Conservation (phyloP, 2,113 vertebrate genomes). For the Mus pahari region DNA sequence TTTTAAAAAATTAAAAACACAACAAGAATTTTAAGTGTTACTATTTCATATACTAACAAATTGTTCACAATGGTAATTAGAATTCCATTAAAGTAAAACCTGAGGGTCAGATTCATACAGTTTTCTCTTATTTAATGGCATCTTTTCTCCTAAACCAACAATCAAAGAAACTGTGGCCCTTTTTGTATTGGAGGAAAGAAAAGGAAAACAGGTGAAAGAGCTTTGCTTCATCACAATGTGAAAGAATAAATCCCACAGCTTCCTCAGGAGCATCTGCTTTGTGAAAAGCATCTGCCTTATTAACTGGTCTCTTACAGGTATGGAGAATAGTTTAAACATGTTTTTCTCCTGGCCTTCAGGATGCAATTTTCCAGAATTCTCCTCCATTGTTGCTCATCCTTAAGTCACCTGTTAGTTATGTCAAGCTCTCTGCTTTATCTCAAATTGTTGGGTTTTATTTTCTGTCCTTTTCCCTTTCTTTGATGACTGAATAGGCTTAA, state of each 20-base stretch:
- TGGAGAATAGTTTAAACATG: not conserved
- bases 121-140: not conserved
- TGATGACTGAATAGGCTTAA: not conserved
- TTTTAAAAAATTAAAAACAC: not conserved
- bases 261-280: not conserved
- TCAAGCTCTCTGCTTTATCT: not conserved
- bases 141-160: not conserved
- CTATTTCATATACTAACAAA: not conserved
- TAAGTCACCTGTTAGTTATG: not conserved
- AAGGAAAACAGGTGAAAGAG: not conserved
- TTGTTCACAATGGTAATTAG: not conserved
- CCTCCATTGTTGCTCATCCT: not conserved
- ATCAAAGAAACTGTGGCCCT: not conserved
- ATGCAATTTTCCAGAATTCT: not conserved
- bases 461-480: not conserved
- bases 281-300: not conserved
- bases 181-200: not conserved
- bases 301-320: not conserved
- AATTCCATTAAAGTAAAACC: not conserved
- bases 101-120: not conserved
- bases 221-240: not conserved
- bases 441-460: not conserved
- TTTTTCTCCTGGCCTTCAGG: not conserved
- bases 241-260: not conserved
- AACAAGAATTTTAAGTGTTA: not conserved